Percentiles rank a stretch among this genome's conserved stretches.
These are phyloP conservation scores for Hippocampus barbouri DNA, from an alignment of 2,113 vertebrate genomes.

Conservation along the genomic window DNA sequence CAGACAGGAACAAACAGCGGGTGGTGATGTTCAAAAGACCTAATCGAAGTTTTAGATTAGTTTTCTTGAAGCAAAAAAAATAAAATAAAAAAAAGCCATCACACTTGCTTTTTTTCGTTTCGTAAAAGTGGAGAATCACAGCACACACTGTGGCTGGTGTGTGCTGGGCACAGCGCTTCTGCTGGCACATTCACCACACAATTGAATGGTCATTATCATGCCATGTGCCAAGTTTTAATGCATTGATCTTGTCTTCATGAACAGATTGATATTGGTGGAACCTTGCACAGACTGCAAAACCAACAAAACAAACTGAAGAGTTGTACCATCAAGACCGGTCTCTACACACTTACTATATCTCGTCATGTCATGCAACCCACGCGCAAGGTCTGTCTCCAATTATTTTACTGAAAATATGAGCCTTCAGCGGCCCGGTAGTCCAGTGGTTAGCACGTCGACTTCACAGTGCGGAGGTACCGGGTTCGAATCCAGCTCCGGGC, in stretches of 20 bases:
- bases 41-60: not conserved
- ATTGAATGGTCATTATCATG: conserved; percentile 23
- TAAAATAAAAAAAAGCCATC: not conserved
- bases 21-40: conserved; percentile 1
- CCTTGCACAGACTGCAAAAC: conserved; percentile 12
- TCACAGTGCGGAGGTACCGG: too few relatives aligned
- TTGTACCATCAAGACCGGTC: conserved; percentile 40
- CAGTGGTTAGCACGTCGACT: too few relatives aligned
- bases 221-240: not conserved
- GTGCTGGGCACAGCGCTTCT: conserved; percentile 44
- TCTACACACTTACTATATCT: conserved; percentile 33
- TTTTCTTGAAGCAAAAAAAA: not conserved
- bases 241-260: conserved; percentile 18
- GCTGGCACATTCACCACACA: conserved; percentile 19
- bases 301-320: conserved; percentile 65
- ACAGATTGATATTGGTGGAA: conserved; percentile 26
- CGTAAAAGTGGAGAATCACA: conserved; percentile 29
- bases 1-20: conserved; percentile 10
- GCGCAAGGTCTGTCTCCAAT: conserved; percentile 14
- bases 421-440: too few relatives aligned
- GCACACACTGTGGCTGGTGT: conserved; percentile 36
- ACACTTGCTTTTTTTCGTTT: conserved; percentile 20
- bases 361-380: conserved; percentile 45
- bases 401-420: not conserved
- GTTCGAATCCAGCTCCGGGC: too few relatives aligned